Percentiles rank a stretch among this genome's conserved stretches.
Evolutionary conservation across 2,113 vertebrate species (phyloP).

Genomic region (Leptodactylus fuscus): DNA sequence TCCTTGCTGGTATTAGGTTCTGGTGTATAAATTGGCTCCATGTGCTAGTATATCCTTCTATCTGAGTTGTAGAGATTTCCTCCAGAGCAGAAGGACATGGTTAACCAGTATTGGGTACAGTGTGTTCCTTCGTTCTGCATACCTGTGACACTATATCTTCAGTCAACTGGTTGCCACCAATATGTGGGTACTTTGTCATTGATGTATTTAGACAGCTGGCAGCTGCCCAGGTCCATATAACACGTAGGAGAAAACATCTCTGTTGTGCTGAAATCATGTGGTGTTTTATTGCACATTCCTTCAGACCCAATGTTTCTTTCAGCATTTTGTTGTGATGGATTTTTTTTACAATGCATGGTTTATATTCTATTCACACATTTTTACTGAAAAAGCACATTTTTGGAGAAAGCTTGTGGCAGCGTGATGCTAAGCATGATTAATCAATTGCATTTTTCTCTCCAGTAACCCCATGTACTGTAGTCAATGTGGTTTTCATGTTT

Average conservation of each 20-base stretch:
- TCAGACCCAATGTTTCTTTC: neutral
- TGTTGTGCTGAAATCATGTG: slow-evolving; percentile 30
- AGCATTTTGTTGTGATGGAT: slow-evolving; percentile 16
- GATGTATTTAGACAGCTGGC: slow-evolving; percentile 32
- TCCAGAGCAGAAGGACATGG: slow-evolving; percentile 16
- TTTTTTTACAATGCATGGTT: slow-evolving; percentile 37
- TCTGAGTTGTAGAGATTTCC: neutral
- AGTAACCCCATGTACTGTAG: too few relatives aligned
- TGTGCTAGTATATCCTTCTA: neutral
- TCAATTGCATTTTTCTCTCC: neutral
- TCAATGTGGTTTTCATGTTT: too few relatives aligned
- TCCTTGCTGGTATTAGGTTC: neutral
- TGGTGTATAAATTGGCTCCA: neutral
- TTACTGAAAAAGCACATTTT: neutral
- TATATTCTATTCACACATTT: slow-evolving; percentile 24
- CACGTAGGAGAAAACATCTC: slow-evolving; percentile 22
- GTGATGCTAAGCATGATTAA: neutral
- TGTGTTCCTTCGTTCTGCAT: slow-evolving; percentile 31
- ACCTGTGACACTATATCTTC: slow-evolving; percentile 30
- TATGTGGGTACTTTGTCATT: slow-evolving; percentile 32
- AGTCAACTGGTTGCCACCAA: slow-evolving; percentile 29
- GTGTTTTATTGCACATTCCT: slow-evolving; percentile 35
- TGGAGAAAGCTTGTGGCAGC: neutral
- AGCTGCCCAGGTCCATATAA: slow-evolving; percentile 7
- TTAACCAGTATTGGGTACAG: slow-evolving; percentile 17